Evolutionary conservation across 2,888 invertebrate species (phyloP).

Genomic region (Leptopterna dolabrata): DNA sequence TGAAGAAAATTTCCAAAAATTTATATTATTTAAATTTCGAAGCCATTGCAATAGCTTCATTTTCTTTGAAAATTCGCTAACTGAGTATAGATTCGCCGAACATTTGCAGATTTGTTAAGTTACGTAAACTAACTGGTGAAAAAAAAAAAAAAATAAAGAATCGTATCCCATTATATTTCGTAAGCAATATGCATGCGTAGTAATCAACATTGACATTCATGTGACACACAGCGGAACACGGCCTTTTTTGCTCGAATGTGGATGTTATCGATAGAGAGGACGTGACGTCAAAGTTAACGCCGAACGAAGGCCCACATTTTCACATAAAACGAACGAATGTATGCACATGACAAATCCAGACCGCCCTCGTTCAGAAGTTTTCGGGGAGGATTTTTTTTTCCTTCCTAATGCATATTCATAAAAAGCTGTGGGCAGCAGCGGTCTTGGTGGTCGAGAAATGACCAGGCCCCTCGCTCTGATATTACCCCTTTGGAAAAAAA

Average conservation of each 20-base stretch:
- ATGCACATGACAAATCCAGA: not conserved
- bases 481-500: not conserved
- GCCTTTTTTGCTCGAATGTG: not conserved
- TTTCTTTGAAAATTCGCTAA: no score
- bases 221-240: not conserved
- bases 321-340: not conserved
- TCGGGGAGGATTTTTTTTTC: not conserved
- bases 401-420: constrained; percentile 17
- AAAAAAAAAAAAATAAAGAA: no score
- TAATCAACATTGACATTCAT: not conserved
- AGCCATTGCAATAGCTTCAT: no score
- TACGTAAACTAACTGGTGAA: no score
- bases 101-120: no score
- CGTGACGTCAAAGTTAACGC: not conserved
- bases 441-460: not conserved
- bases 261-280: not conserved
- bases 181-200: no score
- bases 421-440: not conserved
- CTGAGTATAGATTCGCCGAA: no score
- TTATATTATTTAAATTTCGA: no score
- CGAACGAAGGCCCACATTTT: not conserved
- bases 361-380: not conserved
- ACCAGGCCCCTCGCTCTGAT: not conserved
- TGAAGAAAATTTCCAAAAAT: no score
- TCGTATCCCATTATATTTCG: no score